Base-by-base conservation (phyloP, 2,797 vertebrate genomes). In the Selene dorsalis region DNA sequence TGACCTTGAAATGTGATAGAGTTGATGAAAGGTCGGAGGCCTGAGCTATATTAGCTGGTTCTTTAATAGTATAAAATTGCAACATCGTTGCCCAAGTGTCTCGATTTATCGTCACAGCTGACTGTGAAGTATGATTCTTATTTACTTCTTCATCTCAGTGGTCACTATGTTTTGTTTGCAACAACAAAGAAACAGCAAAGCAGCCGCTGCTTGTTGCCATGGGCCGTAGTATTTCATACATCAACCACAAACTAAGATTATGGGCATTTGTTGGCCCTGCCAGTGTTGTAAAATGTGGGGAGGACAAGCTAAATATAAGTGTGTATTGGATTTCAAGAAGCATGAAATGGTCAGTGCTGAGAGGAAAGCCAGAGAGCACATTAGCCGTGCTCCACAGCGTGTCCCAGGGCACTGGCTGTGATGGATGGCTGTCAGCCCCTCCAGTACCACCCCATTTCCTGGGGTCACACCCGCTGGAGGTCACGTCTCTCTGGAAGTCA, bases 241-340 rank as follows among this genome's bases (percentile, higher is more conserved):
- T 38, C 67, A 72, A 61, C 83, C 73, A 70, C 69, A 64, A 70
- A 77, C 64, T 70, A 68, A 85, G 85, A 80, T 85, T 43, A 35
- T 10, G 39, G 69, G 67, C 73, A 83, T 90, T 89, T 70, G 69
- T 77, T 80, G 76, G 86, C 82, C 30, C 52, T 43, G 61, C 79
- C 41, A 26, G 0, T 58, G 80, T 69, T 84, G 84, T 90, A 87
- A 89, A 91, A 89, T 70, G 48, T 30, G 20, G 53, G 68, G n/a
- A 75, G 81, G 86, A 84, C 85, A 80, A 69, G 89, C 90, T 93
- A 94, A 92, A 93, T 92, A 87, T 93, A 93, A 84, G 73, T 4
- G 55, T 80, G 90, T 83, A 82, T 93, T 93, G 69, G 81, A 90
- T 94, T 93, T 93, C 92, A 92, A 89, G 71, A 56, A 84, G 87